Percentiles rank a stretch among this genome's conserved stretches.
Conservation (phyloP, 2,888 invertebrate genomes). For the Tenthredo livida region DNA sequence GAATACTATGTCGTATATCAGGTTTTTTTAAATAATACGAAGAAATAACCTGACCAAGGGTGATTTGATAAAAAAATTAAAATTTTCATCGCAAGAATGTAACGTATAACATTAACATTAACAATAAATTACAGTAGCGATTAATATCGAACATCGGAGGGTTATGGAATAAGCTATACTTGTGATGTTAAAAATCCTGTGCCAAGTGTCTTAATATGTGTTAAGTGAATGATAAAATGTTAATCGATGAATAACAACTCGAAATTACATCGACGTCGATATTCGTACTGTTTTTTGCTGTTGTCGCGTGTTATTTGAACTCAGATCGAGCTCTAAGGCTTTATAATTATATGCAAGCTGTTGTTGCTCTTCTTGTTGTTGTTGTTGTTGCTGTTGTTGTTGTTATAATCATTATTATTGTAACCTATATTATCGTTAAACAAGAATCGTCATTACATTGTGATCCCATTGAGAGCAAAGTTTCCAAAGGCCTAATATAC, state of each 20-base stretch:
- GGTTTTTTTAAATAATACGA: not conserved
- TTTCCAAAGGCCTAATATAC: conserved; percentile 63
- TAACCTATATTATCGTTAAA: conserved; percentile 31
- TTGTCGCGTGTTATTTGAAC: conserved; percentile 33
- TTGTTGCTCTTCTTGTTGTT: conserved; percentile 10
- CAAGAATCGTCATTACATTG: conserved; percentile 42
- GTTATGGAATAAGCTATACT: conserved; percentile 39
- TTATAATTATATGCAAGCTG: conserved; percentile 24
- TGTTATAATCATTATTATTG: not conserved
- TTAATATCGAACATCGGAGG: not conserved
- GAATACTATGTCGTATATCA: not conserved
- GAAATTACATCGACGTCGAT: not conserved
- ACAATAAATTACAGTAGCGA: not conserved
- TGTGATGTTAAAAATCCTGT: conserved; percentile 50
- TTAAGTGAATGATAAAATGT: conserved; percentile 33
- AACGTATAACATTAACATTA: not conserved
- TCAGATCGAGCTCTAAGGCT: conserved; percentile 1
- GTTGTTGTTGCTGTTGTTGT: not conserved
- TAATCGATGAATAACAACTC: conserved; percentile 21
- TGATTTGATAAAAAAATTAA: not conserved
- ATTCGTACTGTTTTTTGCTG: conserved; percentile 18
- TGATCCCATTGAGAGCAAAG: conserved; percentile 57
- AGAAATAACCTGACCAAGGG: not conserved
- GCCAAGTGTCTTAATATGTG: conserved; percentile 51
- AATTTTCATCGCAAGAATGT: not conserved